Percentiles rank a stretch among this genome's conserved stretches.
Evolutionary conservation across 2,113 vertebrate genomes (phyloP).

Genomic region (Elgaria multicarinata): DNA sequence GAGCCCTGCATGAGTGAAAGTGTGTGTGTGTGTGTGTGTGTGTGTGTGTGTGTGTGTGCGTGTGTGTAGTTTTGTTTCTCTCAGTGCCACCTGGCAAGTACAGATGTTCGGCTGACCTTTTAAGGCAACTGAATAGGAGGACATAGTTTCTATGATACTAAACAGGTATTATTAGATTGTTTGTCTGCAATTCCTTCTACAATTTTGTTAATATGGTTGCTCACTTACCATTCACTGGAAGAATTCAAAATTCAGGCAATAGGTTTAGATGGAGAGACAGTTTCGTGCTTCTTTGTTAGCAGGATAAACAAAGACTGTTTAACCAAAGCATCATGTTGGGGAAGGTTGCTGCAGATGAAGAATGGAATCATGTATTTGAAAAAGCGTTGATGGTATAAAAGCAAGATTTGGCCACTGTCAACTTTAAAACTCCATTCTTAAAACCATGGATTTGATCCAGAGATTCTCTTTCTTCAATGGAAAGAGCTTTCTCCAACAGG

Average conservation of each 20-base stretch:
- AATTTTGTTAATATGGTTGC: background rate
- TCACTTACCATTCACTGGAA: rapidly evolving
- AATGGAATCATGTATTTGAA: background rate
- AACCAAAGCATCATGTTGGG: background rate
- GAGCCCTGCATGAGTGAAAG: conserved; percentile 19
- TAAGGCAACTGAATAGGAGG: rapidly evolving
- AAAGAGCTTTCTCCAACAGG: background rate
- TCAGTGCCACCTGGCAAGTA: background rate
- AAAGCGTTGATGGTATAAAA: background rate
- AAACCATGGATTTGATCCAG: no score
- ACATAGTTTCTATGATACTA: background rate
- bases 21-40: background rate
- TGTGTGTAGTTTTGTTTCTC: conserved; percentile 24
- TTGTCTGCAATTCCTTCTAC: background rate
- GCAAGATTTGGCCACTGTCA: background rate
- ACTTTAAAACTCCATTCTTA: no score
- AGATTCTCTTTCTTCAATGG: background rate
- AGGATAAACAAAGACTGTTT: background rate
- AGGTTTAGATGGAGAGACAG: background rate
- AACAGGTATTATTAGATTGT: background rate
- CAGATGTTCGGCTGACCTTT: background rate
- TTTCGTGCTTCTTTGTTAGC: no score
- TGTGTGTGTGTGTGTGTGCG: background rate
- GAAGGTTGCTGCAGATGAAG: background rate
- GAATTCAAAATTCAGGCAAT: background rate